Evolutionary conservation across 1,140 invertebrate species (phyloP).

Genomic region (Paralvinella palmiformis): DNA sequence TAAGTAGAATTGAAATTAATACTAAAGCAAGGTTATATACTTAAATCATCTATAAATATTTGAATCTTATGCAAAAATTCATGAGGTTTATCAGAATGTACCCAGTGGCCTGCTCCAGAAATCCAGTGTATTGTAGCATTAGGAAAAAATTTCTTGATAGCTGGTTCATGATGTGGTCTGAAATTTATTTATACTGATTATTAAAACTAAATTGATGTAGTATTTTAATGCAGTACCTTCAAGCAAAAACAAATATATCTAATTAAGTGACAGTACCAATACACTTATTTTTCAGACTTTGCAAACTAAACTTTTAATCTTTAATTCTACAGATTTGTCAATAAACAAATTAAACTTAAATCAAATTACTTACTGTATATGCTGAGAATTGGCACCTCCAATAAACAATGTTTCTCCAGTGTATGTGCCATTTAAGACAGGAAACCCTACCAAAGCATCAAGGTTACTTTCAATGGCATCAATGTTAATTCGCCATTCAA

Average conservation of each 20-base stretch:
- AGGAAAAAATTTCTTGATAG: conserved; percentile 62
- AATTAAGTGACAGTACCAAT: neutral
- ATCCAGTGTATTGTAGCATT: conserved; percentile 67
- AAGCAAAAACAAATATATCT: neutral
- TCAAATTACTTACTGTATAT: conserved; percentile 59
- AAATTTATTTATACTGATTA: neutral
- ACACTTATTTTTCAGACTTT: neutral
- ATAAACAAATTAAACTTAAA: neutral
- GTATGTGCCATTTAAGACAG: conserved; percentile 48
- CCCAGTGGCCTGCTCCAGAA: conserved; percentile 79
- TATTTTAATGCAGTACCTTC: neutral
- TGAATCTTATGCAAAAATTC: conserved; percentile 63
- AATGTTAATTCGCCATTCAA: conserved; percentile 70
- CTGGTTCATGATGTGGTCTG: conserved; percentile 15
- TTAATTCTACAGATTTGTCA: neutral
- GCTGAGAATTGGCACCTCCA: conserved; percentile 70
- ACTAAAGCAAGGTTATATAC: too few relatives aligned
- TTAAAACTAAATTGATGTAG: neutral
- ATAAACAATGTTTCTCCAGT: conserved; percentile 72
- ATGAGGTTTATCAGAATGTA: conserved; percentile 81
- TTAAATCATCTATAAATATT: conserved; percentile 32
- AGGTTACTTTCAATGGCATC: conserved; percentile 63
- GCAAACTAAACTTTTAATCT: neutral
- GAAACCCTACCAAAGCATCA: conserved; percentile 53
- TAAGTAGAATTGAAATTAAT: too few relatives aligned